Percentiles rank a stretch among this genome's conserved stretches.
Conservation (phyloP, 2,113 vertebrate genomes). For the Paracanthobrama guichenoti region DNA sequence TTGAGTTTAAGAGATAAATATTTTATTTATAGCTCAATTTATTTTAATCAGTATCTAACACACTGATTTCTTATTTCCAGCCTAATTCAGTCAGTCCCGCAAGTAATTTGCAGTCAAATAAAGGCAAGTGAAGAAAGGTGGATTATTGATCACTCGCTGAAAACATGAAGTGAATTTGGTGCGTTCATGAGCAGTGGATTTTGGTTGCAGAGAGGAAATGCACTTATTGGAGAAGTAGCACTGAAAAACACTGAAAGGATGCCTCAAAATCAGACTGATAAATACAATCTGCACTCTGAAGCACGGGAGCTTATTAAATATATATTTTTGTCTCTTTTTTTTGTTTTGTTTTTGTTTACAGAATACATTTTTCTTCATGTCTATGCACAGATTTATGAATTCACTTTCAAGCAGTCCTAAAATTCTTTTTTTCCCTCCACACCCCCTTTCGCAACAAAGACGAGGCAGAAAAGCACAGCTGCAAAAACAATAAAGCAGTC, state of each 20-base stretch:
- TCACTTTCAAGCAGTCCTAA: conserved; percentile 25
- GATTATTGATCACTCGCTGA: background rate
- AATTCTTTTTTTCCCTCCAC: conserved; percentile 46
- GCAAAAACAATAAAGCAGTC: conserved; percentile 63
- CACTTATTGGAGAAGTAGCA: background rate
- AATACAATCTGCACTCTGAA: conserved; percentile 38
- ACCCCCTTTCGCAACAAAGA: conserved; percentile 52
- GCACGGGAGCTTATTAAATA: conserved; percentile 22
- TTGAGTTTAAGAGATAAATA: background rate
- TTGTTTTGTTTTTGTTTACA: conserved; percentile 4
- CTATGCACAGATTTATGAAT: conserved; percentile 4
- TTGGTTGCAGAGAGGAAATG: conserved; percentile 4
- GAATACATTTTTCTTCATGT: conserved; percentile 21
- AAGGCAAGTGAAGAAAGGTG: background rate
- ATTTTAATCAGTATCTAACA: background rate
- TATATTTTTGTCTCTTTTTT: background rate
- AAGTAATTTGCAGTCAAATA: background rate
- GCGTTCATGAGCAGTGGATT: background rate
- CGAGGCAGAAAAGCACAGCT: conserved; percentile 63
- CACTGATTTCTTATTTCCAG: background rate
- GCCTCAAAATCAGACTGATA: conserved; percentile 1
- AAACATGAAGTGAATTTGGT: background rate
- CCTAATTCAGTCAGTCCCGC: background rate
- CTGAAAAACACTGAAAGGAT: conserved; percentile 18
- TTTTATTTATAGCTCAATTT: background rate